Evolutionary conservation across 2,888 invertebrate genomes (phyloP).

Genomic region (Scaptomyza parva): DNA sequence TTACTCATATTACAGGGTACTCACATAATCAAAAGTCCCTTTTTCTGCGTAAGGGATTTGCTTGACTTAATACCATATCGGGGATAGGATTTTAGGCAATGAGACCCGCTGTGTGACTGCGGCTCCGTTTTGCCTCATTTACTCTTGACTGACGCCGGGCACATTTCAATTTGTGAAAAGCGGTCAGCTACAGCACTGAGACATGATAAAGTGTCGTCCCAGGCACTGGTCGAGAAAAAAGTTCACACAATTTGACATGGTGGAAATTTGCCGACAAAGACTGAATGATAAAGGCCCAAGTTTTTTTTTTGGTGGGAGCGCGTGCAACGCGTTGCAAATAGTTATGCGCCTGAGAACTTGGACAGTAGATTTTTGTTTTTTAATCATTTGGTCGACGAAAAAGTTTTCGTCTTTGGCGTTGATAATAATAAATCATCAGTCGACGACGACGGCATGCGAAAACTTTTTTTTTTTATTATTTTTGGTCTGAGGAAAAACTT

Average conservation of each 20-base stretch:
- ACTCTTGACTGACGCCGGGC: conserved; percentile 65
- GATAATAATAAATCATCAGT: conserved; percentile 71
- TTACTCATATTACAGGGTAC: background rate
- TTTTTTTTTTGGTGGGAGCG: conserved; percentile 58
- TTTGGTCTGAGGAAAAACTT: conserved; percentile 39
- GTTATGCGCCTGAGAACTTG: conserved; percentile 33
- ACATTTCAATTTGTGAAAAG: conserved; percentile 75
- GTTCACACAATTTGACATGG: conserved; percentile 61
- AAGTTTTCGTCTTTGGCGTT: conserved; percentile 47
- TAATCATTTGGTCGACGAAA: conserved; percentile 59
- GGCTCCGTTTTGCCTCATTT: conserved; percentile 73
- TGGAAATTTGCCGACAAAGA: conserved; percentile 31
- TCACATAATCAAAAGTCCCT: conserved; percentile 44
- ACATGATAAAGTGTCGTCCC: conserved; percentile 75
- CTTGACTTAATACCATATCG: conserved; percentile 29
- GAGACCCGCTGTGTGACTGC: conserved; percentile 55
- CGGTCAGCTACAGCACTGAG: conserved; percentile 61
- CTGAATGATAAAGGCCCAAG: conserved; percentile 60
- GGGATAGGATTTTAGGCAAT: background rate
- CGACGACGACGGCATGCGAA: conserved; percentile 15
- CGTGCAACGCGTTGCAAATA: conserved; percentile 60
- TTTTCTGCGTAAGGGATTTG: conserved; percentile 14
- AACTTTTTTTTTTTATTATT: conserved; percentile 8
- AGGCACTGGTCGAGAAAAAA: conserved; percentile 35
- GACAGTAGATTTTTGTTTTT: conserved; percentile 38